These are phyloP conservation scores for Teleogryllus occipitalis DNA, from an alignment of 1,140 invertebrate genomes.

Conservation along the genomic window DNA sequence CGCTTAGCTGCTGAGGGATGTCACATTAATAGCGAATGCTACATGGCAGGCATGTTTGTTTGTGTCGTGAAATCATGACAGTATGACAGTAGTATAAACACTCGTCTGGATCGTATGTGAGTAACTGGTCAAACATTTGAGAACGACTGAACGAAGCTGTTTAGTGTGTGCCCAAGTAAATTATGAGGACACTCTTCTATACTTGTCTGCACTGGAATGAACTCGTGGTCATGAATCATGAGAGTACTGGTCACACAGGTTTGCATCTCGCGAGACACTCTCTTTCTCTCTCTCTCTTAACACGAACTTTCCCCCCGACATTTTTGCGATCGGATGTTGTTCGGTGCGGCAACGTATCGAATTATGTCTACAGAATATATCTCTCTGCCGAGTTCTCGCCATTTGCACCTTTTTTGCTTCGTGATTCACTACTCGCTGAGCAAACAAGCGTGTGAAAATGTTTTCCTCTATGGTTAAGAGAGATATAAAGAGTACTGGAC, in stretches of 20 bases:
- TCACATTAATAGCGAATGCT: background rate
- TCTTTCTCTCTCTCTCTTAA: no score
- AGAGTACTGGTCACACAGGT: background rate
- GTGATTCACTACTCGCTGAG: no score
- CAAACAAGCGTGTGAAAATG: no score
- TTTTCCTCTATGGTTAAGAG: no score
- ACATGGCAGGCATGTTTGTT: background rate
- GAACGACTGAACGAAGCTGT: background rate
- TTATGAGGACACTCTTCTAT: background rate
- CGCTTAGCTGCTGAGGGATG: no score
- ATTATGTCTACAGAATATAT: background rate
- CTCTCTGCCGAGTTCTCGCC: no score
- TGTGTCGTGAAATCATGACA: background rate
- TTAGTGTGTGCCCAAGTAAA: background rate
- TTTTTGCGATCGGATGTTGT: no score
- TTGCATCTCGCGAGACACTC: background rate
- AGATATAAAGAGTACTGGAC: no score
- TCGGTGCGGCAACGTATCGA: background rate
- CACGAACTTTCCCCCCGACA: no score
- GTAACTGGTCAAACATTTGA: background rate
- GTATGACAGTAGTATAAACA: background rate
- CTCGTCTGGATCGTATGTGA: background rate
- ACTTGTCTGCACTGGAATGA: background rate
- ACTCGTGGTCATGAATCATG: background rate
- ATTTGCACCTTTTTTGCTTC: no score